phyloP scores from a whole-genome alignment of 2,797 vertebrate species.

The Siniperca scherzeri region DNA sequence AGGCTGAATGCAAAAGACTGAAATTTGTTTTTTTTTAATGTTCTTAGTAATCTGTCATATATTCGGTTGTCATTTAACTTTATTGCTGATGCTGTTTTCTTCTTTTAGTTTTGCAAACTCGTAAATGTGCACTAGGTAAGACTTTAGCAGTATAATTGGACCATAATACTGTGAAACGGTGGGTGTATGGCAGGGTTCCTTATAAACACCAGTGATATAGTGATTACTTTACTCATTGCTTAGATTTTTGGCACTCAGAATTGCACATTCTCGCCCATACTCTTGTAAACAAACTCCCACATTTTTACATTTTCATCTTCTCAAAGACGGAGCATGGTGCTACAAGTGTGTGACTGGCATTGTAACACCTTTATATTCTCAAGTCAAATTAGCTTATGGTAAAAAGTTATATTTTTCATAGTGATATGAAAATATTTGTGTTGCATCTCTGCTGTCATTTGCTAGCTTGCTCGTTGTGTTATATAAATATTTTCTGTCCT shows the following conservation, averaged over 20 bases:
- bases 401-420: neutral
- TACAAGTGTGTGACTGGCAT: slow-evolving; percentile 2
- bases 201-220: slow-evolving; percentile 23
- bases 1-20: neutral
- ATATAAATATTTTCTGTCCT: slow-evolving; percentile 1
- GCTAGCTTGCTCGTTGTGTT: neutral
- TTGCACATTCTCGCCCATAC: neutral
- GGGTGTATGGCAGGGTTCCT: neutral
- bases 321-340: slow-evolving; percentile 21
- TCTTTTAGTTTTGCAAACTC: neutral
- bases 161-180: neutral
- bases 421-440: neutral
- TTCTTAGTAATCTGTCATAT: neutral
- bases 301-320: slow-evolving; percentile 16
- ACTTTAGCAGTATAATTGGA: neutral
- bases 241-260: slow-evolving; percentile 26
- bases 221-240: slow-evolving; percentile 28
- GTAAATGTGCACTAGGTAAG: neutral
- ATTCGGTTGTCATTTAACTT: neutral
- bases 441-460: neutral
- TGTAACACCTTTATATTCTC: neutral
- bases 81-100: neutral
- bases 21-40: neutral
- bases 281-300: slow-evolving; percentile 45
- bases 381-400: slow-evolving; percentile 15